Evolutionary conservation across 2,797 vertebrate species (phyloP).

Genomic region (Pseudochirops cupreus): DNA sequence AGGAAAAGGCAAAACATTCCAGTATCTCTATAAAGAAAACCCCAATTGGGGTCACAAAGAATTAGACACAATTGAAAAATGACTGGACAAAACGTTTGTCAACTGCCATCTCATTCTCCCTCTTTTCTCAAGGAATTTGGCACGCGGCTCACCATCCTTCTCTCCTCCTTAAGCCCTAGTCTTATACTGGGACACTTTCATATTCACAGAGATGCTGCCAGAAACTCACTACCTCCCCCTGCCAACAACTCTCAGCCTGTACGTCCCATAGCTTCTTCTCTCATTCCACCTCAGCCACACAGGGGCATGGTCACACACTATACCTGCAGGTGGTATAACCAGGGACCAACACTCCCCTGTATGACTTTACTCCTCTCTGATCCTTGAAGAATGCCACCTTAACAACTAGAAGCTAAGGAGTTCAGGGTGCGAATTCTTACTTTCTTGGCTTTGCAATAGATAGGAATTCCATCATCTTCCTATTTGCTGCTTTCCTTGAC

Average conservation of each 20-base stretch:
- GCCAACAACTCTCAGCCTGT: not conserved
- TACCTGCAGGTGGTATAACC: not conserved
- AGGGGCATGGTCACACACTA: not conserved
- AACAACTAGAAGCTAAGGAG: not conserved
- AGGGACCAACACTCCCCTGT: not conserved
- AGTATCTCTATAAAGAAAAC: not conserved
- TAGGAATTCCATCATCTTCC: not conserved
- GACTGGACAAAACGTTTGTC: not conserved
- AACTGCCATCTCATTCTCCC: not conserved
- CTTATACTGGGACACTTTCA: not conserved
- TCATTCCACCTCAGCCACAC: not conserved
- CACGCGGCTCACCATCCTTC: not conserved
- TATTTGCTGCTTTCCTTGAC: not conserved
- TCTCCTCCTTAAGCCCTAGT: not conserved
- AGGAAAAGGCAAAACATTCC: not conserved
- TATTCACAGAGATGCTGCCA: not conserved
- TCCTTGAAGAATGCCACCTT: not conserved
- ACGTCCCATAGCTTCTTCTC: not conserved
- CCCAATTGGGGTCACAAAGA: not conserved
- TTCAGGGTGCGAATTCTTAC: not conserved
- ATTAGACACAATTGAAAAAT: not conserved
- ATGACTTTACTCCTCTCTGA: not conserved
- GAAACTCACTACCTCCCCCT: not conserved
- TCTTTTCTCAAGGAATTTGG: not conserved
- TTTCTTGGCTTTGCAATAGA: not conserved